Evolutionary conservation across 2,797 vertebrate species (phyloP).

Genomic region (Lepilemur ruficaudatus): DNA sequence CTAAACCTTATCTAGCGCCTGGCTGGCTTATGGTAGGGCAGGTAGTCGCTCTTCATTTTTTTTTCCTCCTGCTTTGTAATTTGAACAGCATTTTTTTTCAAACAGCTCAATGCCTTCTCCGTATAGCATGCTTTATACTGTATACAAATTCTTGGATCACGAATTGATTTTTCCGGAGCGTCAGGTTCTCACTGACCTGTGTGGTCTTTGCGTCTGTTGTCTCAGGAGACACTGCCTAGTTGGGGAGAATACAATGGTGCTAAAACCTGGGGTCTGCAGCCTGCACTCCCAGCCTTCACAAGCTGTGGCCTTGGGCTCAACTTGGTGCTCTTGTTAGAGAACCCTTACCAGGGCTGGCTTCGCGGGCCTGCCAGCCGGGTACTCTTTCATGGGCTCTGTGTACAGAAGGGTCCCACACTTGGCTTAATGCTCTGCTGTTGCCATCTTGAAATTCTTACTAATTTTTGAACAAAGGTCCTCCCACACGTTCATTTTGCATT

Average conservation of each 20-base stretch:
- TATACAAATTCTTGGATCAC: background rate
- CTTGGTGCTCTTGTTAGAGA: background rate
- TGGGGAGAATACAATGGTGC: background rate
- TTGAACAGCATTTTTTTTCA: background rate
- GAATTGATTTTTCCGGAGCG: background rate
- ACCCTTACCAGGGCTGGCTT: background rate
- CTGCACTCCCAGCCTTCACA: accelerated
- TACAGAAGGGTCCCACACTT: background rate
- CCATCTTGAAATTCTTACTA: background rate
- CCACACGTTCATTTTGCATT: background rate
- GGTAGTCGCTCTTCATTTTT: background rate
- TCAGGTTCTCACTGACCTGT: background rate
- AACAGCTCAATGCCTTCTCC: too few species aligned
- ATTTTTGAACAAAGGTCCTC: background rate
- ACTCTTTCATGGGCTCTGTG: accelerated
- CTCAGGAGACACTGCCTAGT: background rate
- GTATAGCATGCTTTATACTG: accelerated
- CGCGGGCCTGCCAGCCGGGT: accelerated
- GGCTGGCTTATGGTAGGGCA: background rate
- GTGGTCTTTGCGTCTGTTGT: background rate
- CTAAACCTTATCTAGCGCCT: background rate
- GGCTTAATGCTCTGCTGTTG: background rate
- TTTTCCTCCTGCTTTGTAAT: background rate
- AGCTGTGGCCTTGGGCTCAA: background rate
- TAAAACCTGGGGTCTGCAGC: background rate